Percentiles rank a stretch among this genome's conserved stretches.
Conservation (phyloP, 64 coral and sea anemone species). For the Cladopsammia gracilis region DNA sequence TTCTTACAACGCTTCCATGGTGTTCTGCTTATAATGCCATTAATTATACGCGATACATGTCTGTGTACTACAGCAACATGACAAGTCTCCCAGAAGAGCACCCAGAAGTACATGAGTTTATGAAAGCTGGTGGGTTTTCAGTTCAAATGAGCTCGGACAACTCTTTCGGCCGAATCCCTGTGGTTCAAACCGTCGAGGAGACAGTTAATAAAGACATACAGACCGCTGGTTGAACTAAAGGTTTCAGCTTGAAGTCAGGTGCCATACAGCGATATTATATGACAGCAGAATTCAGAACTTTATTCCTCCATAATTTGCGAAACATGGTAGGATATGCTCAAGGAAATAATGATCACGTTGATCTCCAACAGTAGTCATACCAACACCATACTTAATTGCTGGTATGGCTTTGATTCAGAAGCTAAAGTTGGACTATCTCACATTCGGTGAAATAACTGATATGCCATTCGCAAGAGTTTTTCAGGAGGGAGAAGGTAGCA, state of each 20-base stretch:
- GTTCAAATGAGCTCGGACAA: conserved; percentile 42
- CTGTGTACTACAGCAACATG: conserved; percentile 47
- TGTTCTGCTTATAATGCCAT: conserved; percentile 17
- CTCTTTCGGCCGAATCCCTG: conserved; percentile 29
- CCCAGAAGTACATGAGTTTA: conserved; percentile 4
- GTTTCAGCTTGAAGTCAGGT: conserved; percentile 23
- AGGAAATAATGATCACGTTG: conserved; percentile 5
- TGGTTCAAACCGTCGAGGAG: conserved; percentile 7
- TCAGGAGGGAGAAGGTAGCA: too few relatives aligned
- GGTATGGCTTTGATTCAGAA: too few relatives aligned
- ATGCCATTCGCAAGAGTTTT: too few relatives aligned
- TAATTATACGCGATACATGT: conserved; percentile 19
- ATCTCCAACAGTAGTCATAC: not conserved
- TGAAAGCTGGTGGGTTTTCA: conserved; percentile 36
- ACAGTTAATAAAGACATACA: conserved; percentile 28
- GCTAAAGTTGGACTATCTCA: too few relatives aligned
- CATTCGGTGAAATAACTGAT: too few relatives aligned
- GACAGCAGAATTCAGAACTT: conserved; percentile 12
- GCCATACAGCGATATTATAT: conserved; percentile 3
- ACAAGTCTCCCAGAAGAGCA: conserved; percentile 28
- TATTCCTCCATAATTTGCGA: not conserved
- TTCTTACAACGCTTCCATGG: conserved; percentile 16
- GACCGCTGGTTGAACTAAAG: conserved; percentile 30
- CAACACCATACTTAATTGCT: too few relatives aligned
- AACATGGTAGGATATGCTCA: conserved; percentile 28